A percentile compares a stretch with the other conserved stretches of the same genome.
Conservation (phyloP, 2,888 invertebrate species). For the Rhabditoides inermis region DNA sequence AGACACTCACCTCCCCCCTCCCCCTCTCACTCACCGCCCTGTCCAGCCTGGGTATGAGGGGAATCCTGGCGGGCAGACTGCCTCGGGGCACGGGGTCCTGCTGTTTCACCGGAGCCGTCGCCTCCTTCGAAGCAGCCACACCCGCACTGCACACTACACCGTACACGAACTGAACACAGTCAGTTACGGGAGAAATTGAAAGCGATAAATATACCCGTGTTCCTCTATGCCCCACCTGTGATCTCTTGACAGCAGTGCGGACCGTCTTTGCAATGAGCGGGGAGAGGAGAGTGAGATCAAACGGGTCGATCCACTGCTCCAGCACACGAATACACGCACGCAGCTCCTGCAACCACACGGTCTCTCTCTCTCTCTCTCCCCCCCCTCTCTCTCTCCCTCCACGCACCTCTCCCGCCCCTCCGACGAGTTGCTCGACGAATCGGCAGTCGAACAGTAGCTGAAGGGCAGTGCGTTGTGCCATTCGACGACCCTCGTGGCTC, state of each 20-base stretch:
- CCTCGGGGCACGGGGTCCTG: conserved; percentile 18
- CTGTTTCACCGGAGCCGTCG: not conserved
- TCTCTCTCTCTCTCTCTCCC: no score
- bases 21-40: conserved; percentile 8
- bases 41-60: conserved; percentile 23
- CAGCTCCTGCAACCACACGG: no score
- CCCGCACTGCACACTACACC: no score
- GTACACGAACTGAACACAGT: no score
- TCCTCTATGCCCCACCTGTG: conserved; percentile 15
- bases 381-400: no score
- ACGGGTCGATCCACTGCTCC: conserved; percentile 33
- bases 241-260: conserved; percentile 20
- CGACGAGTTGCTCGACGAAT: no score
- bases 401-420: no score
- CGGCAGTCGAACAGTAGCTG: conserved; percentile 13
- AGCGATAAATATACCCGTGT: no score
- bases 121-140: not conserved
- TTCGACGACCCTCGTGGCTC: conserved; percentile 9
- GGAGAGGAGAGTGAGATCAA: conserved; percentile 24
- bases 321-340: no score
- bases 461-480: conserved; percentile 1
- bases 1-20: not conserved
- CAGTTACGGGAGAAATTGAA: no score
- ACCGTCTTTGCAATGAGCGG: conserved; percentile 26
- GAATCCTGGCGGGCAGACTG: conserved; percentile 20